Evolutionary conservation across 2,113 vertebrate species (phyloP).

Genomic region (Malaclemys terrapin): DNA sequence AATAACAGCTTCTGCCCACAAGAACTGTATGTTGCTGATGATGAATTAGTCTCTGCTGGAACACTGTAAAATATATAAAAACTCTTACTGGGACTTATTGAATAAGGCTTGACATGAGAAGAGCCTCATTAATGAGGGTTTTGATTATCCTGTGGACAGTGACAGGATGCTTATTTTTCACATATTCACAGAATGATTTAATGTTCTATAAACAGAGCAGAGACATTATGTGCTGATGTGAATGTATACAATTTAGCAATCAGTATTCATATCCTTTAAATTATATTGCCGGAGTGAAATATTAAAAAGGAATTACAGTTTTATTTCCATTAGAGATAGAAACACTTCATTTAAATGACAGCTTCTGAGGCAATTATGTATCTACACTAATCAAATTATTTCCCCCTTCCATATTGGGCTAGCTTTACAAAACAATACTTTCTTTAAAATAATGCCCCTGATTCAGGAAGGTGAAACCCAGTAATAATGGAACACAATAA

Average conservation of each 20-base stretch:
- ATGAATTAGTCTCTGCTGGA: neutral
- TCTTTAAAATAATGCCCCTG: constrained; percentile 27
- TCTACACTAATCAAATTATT: constrained; percentile 52
- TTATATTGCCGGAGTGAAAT: constrained; percentile 44
- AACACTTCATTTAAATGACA: constrained; percentile 54
- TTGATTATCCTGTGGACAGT: constrained; percentile 38
- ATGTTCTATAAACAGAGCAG: constrained; percentile 42
- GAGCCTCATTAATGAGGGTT: neutral
- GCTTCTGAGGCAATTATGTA: constrained; percentile 54
- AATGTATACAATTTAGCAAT: constrained; percentile 58
- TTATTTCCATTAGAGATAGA: constrained; percentile 55
- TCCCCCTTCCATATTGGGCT: constrained; percentile 5
- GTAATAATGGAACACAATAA: neutral
- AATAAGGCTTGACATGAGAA: constrained; percentile 5
- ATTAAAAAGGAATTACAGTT: constrained; percentile 59
- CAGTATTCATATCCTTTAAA: constrained; percentile 48
- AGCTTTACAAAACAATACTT: neutral
- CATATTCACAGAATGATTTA: constrained; percentile 47
- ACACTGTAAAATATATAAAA: neutral
- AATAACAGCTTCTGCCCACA: neutral
- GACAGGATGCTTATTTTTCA: constrained; percentile 46
- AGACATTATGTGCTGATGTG: neutral
- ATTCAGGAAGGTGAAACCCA: neutral
- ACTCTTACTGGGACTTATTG: neutral
- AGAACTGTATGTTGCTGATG: neutral